Evolutionary conservation across 2,797 vertebrate species (phyloP), one percentile per base, ranked within the genome.

Genomic region (Sebastes diploproa): DNA sequence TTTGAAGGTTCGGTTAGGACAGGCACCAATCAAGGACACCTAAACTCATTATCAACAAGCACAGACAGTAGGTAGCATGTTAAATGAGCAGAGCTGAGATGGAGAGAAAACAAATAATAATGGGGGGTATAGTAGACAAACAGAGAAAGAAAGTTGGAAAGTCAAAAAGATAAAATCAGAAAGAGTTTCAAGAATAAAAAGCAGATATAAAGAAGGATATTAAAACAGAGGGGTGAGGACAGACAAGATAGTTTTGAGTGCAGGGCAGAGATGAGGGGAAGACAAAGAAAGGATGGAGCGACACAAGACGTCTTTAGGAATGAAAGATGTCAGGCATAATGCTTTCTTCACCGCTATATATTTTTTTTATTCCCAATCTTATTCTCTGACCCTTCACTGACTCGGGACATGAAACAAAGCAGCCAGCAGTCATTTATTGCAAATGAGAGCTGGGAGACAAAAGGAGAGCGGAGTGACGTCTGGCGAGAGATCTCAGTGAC

Each of bases 1-100:
- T 69, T 58, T 11, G 22, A 78, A 82, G 12, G 58, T 77, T 82
- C 32, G 16, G 34, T 63, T 56, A 65, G 66, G 66, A 77, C 52
- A 32, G 63, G 61, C 66, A 81, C 63, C 81, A 38, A 62, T 85
- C 84, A 83, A 85, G 84, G 86, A 83, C 81, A 62, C 82, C 78
- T 71, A 34, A 81, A 88, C 68, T 90, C 81, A 79, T 86, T 76
- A 86, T 78, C 52, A 72, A 50, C 72, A 82, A 71, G 79, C 67
- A 70, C 14, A 72, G 62, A 72, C 11, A 46, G 16, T 18, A 46
- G 22, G 77, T 38, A 34, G 34, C 46, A 58, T 58, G 72, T 75
- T 72, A 78, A 89, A 88, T 90, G 71, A 77, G 77, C 64, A 32
- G 63, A 6, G 77, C 66, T 46, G 63, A 78, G 61, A 66, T 72